Percentiles rank a stretch among this genome's conserved stretches.
These are phyloP conservation scores for Gymnobelideus leadbeateri DNA, from an alignment of 2,113 vertebrate genomes.

Conservation along the genomic window DNA sequence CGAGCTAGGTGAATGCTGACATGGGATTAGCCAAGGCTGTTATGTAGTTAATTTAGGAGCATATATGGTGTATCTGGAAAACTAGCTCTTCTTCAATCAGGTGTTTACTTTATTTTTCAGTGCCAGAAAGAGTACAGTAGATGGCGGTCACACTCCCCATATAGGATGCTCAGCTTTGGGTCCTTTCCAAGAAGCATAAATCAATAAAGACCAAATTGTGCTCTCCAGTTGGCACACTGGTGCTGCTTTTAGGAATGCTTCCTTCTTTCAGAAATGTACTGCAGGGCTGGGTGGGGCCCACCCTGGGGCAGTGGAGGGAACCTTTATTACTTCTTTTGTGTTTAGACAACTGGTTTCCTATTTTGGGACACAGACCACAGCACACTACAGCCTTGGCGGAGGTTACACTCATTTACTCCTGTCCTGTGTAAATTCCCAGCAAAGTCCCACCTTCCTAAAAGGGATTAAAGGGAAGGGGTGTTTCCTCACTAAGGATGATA, in stretches of 20 bases:
- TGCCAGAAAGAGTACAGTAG: slow-evolving; percentile 1
- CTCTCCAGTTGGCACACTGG: neutral
- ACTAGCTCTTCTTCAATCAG: neutral
- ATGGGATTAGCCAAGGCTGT: neutral
- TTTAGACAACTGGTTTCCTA: neutral
- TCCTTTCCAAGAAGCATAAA: neutral
- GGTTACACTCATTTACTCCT: neutral
- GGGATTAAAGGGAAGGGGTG: neutral
- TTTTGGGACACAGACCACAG: neutral
- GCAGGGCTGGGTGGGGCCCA: neutral
- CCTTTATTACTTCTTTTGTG: neutral
- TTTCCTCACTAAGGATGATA: neutral
- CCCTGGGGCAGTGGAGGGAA: neutral
- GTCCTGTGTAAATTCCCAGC: neutral
- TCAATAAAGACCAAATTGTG: neutral
- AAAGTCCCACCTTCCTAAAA: neutral
- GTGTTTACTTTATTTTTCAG: neutral
- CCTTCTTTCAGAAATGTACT: neutral
- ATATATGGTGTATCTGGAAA: neutral
- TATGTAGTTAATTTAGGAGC: neutral
- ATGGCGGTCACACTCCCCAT: neutral
- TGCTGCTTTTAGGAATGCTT: neutral
- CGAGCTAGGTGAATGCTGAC: neutral
- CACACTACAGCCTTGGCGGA: neutral
- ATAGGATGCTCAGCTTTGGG: neutral